Evolutionary conservation across 2,888 invertebrate species (phyloP).

Genomic region (Troides oblongomaculatus): DNA sequence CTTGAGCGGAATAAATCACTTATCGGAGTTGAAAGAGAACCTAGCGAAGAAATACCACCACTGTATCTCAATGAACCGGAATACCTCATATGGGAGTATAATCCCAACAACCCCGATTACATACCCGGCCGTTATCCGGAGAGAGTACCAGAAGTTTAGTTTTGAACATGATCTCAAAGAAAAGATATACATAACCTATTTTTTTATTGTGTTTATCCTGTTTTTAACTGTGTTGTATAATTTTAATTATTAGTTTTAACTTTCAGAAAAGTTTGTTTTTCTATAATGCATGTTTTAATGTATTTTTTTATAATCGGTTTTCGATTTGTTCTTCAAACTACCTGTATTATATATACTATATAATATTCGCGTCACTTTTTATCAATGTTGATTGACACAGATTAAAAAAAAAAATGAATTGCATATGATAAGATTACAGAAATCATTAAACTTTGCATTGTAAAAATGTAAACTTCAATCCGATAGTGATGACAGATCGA

Average conservation of each 20-base stretch:
- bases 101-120: slow-evolving; percentile 70
- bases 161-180: neutral
- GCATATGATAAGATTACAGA: neutral
- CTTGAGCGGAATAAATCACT: slow-evolving; percentile 67
- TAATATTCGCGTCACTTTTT: neutral
- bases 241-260: neutral
- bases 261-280: too few species aligned
- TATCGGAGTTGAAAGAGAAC: slow-evolving; percentile 59
- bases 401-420: neutral
- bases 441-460: neutral
- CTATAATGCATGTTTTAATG: too few species aligned
- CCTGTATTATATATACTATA: neutral
- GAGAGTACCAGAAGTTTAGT: slow-evolving; percentile 63
- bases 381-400: neutral
- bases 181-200: neutral
- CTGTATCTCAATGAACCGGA: slow-evolving; percentile 73
- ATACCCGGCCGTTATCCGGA: slow-evolving; percentile 67
- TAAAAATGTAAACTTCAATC: neutral
- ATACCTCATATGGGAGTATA: slow-evolving; percentile 75
- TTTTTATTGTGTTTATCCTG: neutral
- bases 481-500: neutral
- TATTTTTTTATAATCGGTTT: neutral
- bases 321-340: neutral
- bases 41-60: slow-evolving; percentile 70
- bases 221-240: neutral